These are phyloP conservation scores for Epinotia nisella DNA, from an alignment of 2,888 invertebrate species.

Conservation along the genomic window DNA sequence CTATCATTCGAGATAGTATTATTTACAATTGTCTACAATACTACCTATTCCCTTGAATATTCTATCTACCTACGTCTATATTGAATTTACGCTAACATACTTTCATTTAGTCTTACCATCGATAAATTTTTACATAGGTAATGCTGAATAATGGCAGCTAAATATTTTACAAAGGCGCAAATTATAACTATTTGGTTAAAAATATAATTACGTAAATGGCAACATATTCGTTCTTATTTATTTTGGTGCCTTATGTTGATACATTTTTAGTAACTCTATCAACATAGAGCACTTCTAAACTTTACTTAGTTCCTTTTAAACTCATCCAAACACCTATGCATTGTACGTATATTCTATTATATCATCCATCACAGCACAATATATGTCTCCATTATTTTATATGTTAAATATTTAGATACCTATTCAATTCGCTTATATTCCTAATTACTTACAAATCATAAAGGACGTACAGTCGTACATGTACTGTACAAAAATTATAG, in stretches of 20 bases:
- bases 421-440: neutral
- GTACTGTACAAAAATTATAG: neutral
- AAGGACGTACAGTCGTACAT: neutral
- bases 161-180: neutral
- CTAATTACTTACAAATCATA: neutral
- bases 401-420: constrained; percentile 8
- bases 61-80: constrained; percentile 11
- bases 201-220: neutral
- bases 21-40: constrained; percentile 26
- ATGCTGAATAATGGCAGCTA: neutral
- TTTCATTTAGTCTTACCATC: constrained; percentile 10
- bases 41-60: neutral
- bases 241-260: neutral
- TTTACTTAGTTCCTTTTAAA: constrained; percentile 1
- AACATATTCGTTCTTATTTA: neutral
- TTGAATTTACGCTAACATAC: neutral
- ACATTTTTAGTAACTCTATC: neutral
- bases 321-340: neutral
- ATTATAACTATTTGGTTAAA: neutral
- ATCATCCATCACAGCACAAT: constrained; percentile 44
- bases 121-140: neutral
- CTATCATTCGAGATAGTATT: constrained; percentile 13
- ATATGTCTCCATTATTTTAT: constrained; percentile 30
- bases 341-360: constrained; percentile 14
- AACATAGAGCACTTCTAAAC: neutral